A percentile compares a stretch with the other conserved stretches of the same genome.
These are phyloP conservation scores for Ditula angustiorana DNA, from an alignment of 2,888 invertebrate species.

Conservation along the genomic window DNA sequence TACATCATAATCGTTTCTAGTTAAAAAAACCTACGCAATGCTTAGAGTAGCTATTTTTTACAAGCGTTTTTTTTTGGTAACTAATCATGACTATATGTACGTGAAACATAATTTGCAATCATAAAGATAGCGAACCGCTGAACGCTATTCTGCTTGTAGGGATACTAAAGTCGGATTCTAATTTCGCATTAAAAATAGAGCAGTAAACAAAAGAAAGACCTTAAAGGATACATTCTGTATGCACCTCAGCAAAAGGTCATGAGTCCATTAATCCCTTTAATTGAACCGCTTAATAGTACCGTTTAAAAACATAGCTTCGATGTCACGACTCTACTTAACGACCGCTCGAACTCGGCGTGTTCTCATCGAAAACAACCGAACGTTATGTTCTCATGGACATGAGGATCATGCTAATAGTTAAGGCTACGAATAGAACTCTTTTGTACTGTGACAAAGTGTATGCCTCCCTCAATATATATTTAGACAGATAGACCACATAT, in stretches of 20 bases:
- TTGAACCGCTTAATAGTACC: slow-evolving; percentile 16
- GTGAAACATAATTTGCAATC: no score
- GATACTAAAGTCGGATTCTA: no score
- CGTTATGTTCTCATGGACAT: slow-evolving; percentile 67
- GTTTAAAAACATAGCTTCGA: slow-evolving; percentile 31
- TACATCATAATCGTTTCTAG: no score
- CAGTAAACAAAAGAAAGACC: slow-evolving; percentile 1
- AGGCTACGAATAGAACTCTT: neutral
- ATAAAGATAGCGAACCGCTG: no score
- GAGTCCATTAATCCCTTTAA: slow-evolving; percentile 9
- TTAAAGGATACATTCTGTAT: slow-evolving; percentile 30
- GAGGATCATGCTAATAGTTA: slow-evolving; percentile 59
- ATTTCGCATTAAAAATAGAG: no score
- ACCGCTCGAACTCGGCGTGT: slow-evolving; percentile 45
- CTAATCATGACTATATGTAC: no score
- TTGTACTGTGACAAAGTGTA: neutral
- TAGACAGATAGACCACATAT: no score
- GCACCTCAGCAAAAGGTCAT: slow-evolving; percentile 17
- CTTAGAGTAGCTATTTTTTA: no score
- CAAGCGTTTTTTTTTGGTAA: no score
- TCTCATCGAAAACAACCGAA: slow-evolving; percentile 70
- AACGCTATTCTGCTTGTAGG: no score
- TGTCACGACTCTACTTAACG: slow-evolving; percentile 47
- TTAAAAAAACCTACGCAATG: no score
- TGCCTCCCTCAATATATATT: no score